These are phyloP conservation scores for Eristalis intricaria DNA, from an alignment of 2,888 invertebrate species.

Conservation along the genomic window DNA sequence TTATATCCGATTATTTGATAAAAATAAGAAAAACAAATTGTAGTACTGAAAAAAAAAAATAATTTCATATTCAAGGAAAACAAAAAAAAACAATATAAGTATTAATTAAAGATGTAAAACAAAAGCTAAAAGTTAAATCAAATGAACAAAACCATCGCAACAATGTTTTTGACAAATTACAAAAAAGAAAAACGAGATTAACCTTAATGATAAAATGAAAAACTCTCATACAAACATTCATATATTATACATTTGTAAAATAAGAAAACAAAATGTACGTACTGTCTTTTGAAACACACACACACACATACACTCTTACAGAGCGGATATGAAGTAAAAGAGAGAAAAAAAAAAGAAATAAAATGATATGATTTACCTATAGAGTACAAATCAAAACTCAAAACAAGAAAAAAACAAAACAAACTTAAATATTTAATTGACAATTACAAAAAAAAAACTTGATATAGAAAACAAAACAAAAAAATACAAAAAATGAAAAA, in stretches of 20 bases:
- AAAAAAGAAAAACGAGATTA: background rate
- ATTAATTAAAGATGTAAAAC: constrained; percentile 25
- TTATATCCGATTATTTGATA: constrained; percentile 61
- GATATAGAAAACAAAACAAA: constrained; percentile 11
- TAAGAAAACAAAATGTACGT: constrained; percentile 45
- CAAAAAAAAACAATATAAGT: constrained; percentile 47
- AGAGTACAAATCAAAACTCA: constrained; percentile 71
- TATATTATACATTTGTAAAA: constrained; percentile 54
- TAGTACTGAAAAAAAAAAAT: constrained; percentile 51
- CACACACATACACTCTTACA: background rate
- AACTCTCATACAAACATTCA: constrained; percentile 47
- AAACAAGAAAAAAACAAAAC: constrained; percentile 38
- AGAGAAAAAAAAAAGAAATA: constrained; percentile 39
- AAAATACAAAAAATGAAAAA: constrained; percentile 21
- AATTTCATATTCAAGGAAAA: constrained; percentile 49
- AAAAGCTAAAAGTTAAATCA: constrained; percentile 24
- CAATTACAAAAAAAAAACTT: constrained; percentile 27
- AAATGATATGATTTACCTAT: constrained; percentile 71
- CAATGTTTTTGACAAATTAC: constrained; percentile 54
- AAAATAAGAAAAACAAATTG: constrained; percentile 23
- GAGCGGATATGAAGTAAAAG: constrained; percentile 26
- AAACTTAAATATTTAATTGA: constrained; percentile 70
- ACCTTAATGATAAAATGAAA: constrained; percentile 25
- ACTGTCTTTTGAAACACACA: constrained; percentile 49
- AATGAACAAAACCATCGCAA: constrained; percentile 67